Evolutionary conservation across 2,113 vertebrate genomes (phyloP), one percentile per base, ranked within the genome.

Genomic region (Thermophis baileyi): DNA sequence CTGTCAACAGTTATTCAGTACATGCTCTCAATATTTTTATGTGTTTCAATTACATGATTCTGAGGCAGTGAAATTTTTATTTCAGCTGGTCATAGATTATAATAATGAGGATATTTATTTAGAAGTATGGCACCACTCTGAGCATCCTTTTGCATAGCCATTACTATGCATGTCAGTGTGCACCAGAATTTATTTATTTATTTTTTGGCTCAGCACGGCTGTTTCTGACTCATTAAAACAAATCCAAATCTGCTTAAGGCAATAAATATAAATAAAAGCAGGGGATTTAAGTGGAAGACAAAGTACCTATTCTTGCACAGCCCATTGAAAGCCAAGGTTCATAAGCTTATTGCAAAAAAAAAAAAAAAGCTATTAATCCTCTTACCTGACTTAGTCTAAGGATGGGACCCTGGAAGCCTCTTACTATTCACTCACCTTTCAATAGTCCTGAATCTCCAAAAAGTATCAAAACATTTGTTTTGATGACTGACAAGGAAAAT

Each of bases 401-500:
- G 47, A 91, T 89, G 69, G 35, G 55, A 87, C 60, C 88, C 89
- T 89, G 90, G 47, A 89, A 89, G 30, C 90, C 54, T 89, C 27
- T 60, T 93, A 86, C 47, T 35, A 11, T n/a, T 44, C 10, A 27
- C 18, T 16, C 18, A 25, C 35, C 30, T 74, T 89, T 92, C 51
- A 40, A 90, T 87, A 90, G 50, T 51, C 24, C 85, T 85, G 51
- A 90, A 85, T 91, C 88, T 91, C 46, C 53, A 88, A 92, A 90
- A 81, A 46, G 49, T 47, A 89, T 54, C 40, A 88, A 57, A 91
- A 88, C 25, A 91, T 47, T 16, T 63, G 7, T 88, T 89, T 63
- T 89, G 91, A 91, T 92, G 63, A 89, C 86, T 92, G 93, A 85
- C 89, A 92, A 81, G 86, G 20, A n/a, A 85, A 53, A 53, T 63